Conservation (phyloP, 2,888 invertebrate species). For the Chymomyza fuscimana region DNA sequence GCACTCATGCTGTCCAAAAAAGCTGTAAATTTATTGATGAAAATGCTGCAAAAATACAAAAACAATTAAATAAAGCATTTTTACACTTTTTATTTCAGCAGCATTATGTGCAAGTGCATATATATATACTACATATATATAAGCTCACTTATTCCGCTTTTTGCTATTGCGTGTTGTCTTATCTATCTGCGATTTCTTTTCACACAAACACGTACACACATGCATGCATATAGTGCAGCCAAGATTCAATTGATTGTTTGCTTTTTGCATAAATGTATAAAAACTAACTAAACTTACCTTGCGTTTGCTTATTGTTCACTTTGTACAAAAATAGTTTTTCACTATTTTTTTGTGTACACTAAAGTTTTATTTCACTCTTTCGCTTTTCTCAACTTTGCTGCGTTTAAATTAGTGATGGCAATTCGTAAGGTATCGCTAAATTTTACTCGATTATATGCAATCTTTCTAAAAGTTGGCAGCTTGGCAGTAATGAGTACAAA, state of each 20-base stretch:
- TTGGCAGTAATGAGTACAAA: not conserved
- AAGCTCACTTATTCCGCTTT: not conserved
- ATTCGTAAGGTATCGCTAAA: not conserved
- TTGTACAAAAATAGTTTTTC: not conserved
- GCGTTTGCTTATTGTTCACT: not conserved
- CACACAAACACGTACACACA: conserved; percentile 9
- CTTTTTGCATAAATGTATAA: not conserved
- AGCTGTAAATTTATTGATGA: conserved; percentile 61
- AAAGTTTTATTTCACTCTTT: not conserved
- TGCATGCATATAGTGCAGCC: not conserved
- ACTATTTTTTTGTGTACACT: not conserved
- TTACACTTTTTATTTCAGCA: no score
- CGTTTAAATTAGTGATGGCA: not conserved
- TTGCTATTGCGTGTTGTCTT: conserved; percentile 46
- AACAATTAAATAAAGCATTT: not conserved
- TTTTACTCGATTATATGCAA: not conserved
- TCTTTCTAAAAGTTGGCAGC: not conserved
- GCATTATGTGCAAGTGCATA: not conserved
- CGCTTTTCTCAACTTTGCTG: not conserved
- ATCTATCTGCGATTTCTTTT: conserved; percentile 36
- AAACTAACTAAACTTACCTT: not conserved
- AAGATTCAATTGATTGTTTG: conserved; percentile 9
- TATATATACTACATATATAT: not conserved
- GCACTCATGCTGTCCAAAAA: conserved; percentile 72
- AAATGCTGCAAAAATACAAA: conserved; percentile 53